phyloP scores from a whole-genome alignment of 2,797 vertebrate species.

The Hozukius guyotensis region DNA sequence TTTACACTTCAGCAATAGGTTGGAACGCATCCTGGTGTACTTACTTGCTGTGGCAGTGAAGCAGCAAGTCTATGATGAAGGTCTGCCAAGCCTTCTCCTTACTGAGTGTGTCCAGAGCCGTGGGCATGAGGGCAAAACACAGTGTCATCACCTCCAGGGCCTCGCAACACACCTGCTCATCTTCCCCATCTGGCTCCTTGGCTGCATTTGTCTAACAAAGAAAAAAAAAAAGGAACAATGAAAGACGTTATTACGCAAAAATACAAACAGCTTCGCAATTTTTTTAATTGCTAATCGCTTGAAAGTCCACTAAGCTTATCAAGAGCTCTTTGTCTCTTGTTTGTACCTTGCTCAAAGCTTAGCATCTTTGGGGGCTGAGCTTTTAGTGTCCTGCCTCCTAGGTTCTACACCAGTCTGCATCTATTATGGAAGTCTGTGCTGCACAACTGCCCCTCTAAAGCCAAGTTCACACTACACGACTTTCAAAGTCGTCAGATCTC shows the following conservation, averaged over 20 bases:
- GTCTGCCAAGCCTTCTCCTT: constrained; percentile 99
- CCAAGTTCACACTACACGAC: too few species aligned
- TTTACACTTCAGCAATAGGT: neutral
- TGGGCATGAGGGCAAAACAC: constrained; percentile 98
- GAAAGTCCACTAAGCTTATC: neutral
- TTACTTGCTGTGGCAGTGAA: constrained; percentile 99
- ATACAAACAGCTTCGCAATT: neutral
- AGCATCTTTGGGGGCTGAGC: neutral
- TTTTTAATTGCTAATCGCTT: neutral
- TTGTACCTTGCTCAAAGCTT: neutral
- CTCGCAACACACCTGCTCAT: constrained; percentile 99
- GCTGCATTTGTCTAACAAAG: constrained; percentile 91
- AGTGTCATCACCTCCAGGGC: constrained; percentile 98
- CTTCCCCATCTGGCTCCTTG: constrained; percentile 95
- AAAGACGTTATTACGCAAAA: neutral
- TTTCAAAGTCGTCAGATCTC: too few species aligned
- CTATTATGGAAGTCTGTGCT: neutral
- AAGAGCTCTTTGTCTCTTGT: neutral
- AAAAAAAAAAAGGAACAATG: neutral
- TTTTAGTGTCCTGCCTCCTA: neutral
- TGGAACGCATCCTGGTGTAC: constrained; percentile 4
- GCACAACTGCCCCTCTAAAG: neutral
- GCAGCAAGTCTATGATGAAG: constrained; percentile 96
- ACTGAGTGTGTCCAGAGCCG: constrained; percentile 96
- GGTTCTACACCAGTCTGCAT: neutral